Conservation (phyloP, 2,797 vertebrate species). For the Gadopsis marmoratus region DNA sequence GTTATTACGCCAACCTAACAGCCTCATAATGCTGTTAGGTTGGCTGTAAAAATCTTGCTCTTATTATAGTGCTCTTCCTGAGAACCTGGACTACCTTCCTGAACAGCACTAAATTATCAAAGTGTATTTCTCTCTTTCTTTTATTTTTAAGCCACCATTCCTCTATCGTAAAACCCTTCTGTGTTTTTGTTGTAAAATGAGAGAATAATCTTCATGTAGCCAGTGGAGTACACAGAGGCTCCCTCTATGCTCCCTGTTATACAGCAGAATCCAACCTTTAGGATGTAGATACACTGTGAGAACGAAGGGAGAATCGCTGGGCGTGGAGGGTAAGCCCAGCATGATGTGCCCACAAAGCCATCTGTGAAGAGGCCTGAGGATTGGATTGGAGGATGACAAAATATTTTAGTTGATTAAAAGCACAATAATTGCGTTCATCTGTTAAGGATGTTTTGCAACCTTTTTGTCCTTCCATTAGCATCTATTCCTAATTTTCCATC, state of each 20-base stretch:
- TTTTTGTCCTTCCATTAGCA: background rate
- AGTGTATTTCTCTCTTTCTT: background rate
- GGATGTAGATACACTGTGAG: slow-evolving; percentile 31
- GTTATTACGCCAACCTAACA: too few species aligned
- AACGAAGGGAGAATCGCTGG: slow-evolving; percentile 25
- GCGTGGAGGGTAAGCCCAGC: slow-evolving; percentile 18
- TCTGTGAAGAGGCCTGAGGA: slow-evolving; percentile 2
- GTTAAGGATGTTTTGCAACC: background rate
- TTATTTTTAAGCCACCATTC: slow-evolving; percentile 2
- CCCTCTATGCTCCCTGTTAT: slow-evolving; percentile 20
- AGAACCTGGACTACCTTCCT: background rate
- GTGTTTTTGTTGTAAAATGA: slow-evolving; percentile 34
- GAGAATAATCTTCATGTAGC: slow-evolving; percentile 15
- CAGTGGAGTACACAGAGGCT: slow-evolving; percentile 32
- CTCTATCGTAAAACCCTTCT: background rate
- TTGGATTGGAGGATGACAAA: slow-evolving; percentile 10
- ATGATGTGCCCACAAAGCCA: slow-evolving; percentile 39
- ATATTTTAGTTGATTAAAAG: slow-evolving; percentile 35
- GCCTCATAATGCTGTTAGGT: background rate
- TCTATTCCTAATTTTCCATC: slow-evolving; percentile 15
- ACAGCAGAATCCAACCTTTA: slow-evolving; percentile 42
- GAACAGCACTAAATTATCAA: background rate
- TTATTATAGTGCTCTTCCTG: slow-evolving; percentile 1
- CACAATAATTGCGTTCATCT: slow-evolving; percentile 9
- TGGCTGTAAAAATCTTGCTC: background rate